phyloP scores from a whole-genome alignment of 2,888 invertebrate species.

The Amphiduros pacificus region DNA sequence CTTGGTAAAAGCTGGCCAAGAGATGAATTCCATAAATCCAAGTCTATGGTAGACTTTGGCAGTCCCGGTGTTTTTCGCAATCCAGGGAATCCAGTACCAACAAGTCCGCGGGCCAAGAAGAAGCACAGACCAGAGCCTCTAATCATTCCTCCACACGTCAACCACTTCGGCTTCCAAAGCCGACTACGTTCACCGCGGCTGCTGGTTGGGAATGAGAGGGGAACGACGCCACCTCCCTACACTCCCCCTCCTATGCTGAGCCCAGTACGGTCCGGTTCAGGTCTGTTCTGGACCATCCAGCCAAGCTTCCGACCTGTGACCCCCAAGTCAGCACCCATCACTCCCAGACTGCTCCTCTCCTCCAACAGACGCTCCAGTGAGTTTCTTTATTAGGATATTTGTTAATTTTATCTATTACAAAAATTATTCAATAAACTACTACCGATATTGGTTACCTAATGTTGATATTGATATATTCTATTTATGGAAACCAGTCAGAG shows the following conservation, averaged over 20 bases:
- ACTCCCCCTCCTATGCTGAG: constrained; percentile 94
- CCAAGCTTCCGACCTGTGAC: constrained; percentile 38
- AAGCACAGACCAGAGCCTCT: constrained; percentile 56
- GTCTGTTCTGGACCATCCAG: constrained; percentile 70
- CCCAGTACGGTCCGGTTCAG: constrained; percentile 85
- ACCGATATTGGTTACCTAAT: too few species aligned
- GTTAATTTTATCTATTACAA: neutral
- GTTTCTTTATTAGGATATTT: too few species aligned
- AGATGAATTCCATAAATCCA: neutral
- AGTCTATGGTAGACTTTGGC: neutral
- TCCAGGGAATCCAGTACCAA: constrained; percentile 10
- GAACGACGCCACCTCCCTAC: constrained; percentile 68
- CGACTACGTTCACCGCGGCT: constrained; percentile 62
- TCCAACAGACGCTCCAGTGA: too few species aligned
- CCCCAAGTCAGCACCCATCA: constrained; percentile 56
- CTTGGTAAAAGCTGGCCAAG: neutral
- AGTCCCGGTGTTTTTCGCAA: constrained; percentile 12
- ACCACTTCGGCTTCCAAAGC: constrained; percentile 62
- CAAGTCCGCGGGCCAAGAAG: constrained; percentile 21
- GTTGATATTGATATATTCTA: too few species aligned
- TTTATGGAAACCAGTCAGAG: too few species aligned
- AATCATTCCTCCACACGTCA: constrained; percentile 60
- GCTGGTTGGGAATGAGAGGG: constrained; percentile 25
- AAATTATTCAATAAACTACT: too few species aligned
- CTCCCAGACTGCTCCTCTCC: constrained; percentile 33